Evolutionary conservation across 2,888 invertebrate species (phyloP), one percentile per base, ranked within the genome.

Genomic region (Acleris sparsana): DNA sequence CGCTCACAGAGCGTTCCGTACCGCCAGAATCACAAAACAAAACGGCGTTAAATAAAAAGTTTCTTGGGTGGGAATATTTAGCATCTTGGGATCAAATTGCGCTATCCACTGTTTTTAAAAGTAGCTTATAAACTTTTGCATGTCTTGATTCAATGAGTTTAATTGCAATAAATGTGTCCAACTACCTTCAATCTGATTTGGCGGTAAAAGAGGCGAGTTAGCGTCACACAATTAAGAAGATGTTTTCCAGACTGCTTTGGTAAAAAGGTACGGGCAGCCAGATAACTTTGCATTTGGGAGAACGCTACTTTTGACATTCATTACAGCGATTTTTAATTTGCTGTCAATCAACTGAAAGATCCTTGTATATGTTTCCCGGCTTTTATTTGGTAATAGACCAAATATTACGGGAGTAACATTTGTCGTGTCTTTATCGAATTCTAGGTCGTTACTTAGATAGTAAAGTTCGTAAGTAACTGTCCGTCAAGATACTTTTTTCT

Each of bases 381-480:
- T 68, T 49, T 64, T 68, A 49, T 62, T 62, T 17, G 68, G 68
- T 56, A 68, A 59, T 25, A 65, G 62, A 25, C 43, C 58, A 55
- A 53, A 68, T 17, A 65, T 39, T 29, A 68, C 49, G 22, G 68
- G 68, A 60, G 62, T 62, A 13, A 68, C 68, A 53, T 68, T 65
- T 48, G 51, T 65, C 9, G 64, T 46, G 17, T 64, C 22, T n/a
- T n/a, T 52, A 43, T 49, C 58, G 25, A 49, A 65, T 17, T 49
- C 64, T 17, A 65, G 55, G 53, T 68, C 58, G 11, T 61, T 49
- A 52, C 63, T 60, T 13, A 68, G 7, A 18, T 25, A 48, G 25
- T 25, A 25, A 25, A 25, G 5, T 25, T 6, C 25, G 1, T 2
- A 25, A 25, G 25, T 5, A 25, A 25, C 25, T 25, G 25, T 25